Evolutionary conservation across 2,888 invertebrate genomes (phyloP).

Genomic region (Tridacna crocea): DNA sequence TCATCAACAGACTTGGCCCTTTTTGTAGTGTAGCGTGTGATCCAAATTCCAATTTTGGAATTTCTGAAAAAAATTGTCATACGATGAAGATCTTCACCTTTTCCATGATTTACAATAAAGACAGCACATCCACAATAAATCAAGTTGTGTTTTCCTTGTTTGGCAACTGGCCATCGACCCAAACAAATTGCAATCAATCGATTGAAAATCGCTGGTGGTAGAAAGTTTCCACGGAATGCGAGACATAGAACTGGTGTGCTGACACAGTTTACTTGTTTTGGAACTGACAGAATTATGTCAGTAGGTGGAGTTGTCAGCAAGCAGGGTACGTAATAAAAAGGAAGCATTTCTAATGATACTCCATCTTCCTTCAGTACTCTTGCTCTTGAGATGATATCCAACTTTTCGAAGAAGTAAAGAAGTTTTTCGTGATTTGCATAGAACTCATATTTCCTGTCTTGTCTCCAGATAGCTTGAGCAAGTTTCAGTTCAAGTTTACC

Average conservation of each 20-base stretch:
- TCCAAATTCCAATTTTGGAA: constrained; percentile 43
- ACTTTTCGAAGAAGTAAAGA: constrained; percentile 41
- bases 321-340: constrained; percentile 50
- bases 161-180: constrained; percentile 45
- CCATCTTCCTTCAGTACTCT: constrained; percentile 39
- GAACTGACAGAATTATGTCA: constrained; percentile 4
- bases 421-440: constrained; percentile 49
- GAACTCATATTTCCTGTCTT: constrained; percentile 42
- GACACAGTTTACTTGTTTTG: neutral
- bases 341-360: constrained; percentile 16
- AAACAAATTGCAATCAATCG: constrained; percentile 44
- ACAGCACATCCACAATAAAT: constrained; percentile 53
- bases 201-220: constrained; percentile 53
- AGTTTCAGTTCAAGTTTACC: constrained; percentile 40
- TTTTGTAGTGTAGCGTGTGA: constrained; percentile 42
- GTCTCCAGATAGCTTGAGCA: constrained; percentile 47
- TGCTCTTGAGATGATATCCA: constrained; percentile 50
- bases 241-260: constrained; percentile 46
- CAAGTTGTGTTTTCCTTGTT: constrained; percentile 39
- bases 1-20: constrained; percentile 25
- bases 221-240: constrained; percentile 42
- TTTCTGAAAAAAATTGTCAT: constrained; percentile 49
- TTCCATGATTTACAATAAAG: constrained; percentile 39
- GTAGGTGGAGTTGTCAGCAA: constrained; percentile 37
- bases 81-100: constrained; percentile 35